These are phyloP conservation scores for Aphelocoma californica DNA, from an alignment of 2,797 vertebrate species.

Conservation along the genomic window DNA sequence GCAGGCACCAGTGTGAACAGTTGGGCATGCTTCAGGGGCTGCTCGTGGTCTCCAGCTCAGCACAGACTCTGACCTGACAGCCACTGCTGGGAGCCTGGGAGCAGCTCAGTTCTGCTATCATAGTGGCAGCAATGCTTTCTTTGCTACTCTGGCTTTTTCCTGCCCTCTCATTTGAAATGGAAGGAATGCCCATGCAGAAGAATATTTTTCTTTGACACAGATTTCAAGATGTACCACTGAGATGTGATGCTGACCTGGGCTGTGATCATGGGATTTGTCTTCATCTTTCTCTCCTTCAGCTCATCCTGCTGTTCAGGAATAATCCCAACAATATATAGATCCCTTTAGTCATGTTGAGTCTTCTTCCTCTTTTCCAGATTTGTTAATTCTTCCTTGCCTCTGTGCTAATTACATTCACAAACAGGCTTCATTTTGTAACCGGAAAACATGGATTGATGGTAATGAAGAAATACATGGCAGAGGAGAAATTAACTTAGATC, in stretches of 20 bases:
- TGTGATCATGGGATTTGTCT: background rate
- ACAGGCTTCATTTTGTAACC: background rate
- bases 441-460: background rate
- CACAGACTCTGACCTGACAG: background rate
- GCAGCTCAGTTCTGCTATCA: background rate
- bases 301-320: background rate
- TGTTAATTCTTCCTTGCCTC: background rate
- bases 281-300: background rate
- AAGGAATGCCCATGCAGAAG: background rate
- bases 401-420: background rate
- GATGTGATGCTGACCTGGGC: background rate
- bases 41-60: background rate
- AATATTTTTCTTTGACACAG: background rate
- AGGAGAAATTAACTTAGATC: background rate
- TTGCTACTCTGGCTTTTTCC: background rate
- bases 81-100: background rate
- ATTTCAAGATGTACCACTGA: background rate
- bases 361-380: background rate
- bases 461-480: background rate
- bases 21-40: background rate
- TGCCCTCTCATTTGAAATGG: background rate
- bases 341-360: background rate
- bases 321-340: background rate
- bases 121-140: background rate
- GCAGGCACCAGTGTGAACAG: background rate